Evolutionary conservation across 2,888 invertebrate species (phyloP).

Genomic region (Tromatobia lineatoria): DNA sequence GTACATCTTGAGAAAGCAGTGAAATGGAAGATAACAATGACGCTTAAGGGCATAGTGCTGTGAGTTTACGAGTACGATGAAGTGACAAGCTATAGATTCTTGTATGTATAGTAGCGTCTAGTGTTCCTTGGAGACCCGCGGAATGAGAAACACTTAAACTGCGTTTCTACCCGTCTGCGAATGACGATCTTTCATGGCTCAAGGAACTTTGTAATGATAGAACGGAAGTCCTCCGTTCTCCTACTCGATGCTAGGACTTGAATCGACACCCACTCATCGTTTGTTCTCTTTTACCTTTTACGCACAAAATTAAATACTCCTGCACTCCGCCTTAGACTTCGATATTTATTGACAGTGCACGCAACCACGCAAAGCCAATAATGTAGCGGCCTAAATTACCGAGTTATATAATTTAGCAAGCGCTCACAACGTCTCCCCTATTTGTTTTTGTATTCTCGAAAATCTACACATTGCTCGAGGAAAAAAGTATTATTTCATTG

Average conservation of each 20-base stretch:
- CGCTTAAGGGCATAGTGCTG: not conserved
- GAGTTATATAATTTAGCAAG: not conserved
- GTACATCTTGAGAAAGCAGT: not conserved
- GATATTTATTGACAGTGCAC: not conserved
- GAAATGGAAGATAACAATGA: constrained; percentile 13
- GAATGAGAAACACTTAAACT: constrained; percentile 23
- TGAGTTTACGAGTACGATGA: constrained; percentile 15
- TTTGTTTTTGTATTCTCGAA: not conserved
- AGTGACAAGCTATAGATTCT: not conserved
- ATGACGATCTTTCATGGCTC: constrained; percentile 1
- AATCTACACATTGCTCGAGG: not conserved
- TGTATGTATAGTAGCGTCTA: not conserved
- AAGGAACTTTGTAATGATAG: constrained; percentile 12
- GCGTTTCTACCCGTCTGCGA: not conserved
- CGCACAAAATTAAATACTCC: constrained; percentile 1
- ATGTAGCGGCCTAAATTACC: not conserved
- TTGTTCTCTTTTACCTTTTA: not conserved
- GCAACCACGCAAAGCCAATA: not conserved
- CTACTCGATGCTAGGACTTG: not conserved
- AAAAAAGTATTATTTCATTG: not conserved
- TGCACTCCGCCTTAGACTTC: not conserved
- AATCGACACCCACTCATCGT: not conserved
- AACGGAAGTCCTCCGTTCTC: not conserved
- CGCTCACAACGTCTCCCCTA: not conserved
- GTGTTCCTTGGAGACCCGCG: constrained; percentile 10